A percentile compares a stretch with the other conserved stretches of the same genome.
These are phyloP conservation scores for Ellobius talpinus DNA, from an alignment of 2,113 vertebrate genomes.

Conservation along the genomic window DNA sequence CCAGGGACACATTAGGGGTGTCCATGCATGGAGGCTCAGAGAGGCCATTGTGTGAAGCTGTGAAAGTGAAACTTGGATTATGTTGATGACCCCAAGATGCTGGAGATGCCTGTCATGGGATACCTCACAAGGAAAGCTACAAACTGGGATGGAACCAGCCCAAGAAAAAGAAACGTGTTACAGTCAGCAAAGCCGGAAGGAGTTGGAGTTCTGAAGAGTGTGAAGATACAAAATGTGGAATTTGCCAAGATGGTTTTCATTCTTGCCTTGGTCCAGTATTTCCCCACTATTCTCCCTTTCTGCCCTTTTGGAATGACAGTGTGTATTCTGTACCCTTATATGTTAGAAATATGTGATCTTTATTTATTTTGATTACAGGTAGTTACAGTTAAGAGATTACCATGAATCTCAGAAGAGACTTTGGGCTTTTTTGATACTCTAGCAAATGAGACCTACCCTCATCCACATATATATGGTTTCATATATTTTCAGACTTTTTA, in stretches of 20 bases:
- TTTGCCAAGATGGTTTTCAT: background rate
- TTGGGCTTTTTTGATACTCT: background rate
- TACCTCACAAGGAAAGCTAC: background rate
- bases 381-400: background rate
- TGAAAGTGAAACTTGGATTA: background rate
- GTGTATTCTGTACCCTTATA: background rate
- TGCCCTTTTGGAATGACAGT: background rate
- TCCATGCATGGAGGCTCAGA: background rate
- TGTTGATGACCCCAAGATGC: background rate
- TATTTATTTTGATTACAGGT: background rate
- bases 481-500: background rate
- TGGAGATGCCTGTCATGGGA: background rate
- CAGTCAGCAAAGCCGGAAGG: background rate
- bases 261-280: background rate
- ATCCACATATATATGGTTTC: background rate
- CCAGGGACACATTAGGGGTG: background rate
- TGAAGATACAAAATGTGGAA: background rate
- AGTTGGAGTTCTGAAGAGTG: background rate
- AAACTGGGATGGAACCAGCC: background rate
- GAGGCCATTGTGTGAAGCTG: background rate
- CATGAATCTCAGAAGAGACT: background rate
- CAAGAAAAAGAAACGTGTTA: background rate
- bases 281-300: background rate
- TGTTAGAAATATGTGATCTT: background rate
- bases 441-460: background rate